Conservation (phyloP, 2,797 vertebrate genomes). For the Antrozous pallidus region DNA sequence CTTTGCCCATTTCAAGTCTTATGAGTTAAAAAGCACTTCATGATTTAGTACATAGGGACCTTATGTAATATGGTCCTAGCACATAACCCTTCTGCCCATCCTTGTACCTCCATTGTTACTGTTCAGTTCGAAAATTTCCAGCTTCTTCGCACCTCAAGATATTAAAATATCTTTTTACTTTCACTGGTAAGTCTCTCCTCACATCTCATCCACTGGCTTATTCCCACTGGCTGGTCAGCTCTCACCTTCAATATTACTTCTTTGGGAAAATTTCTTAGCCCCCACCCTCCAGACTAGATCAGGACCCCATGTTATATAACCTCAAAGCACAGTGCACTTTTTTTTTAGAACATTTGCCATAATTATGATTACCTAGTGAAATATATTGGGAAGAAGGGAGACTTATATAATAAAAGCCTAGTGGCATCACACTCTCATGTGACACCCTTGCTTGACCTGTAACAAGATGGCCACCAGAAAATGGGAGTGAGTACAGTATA, state of each 20-base stretch:
- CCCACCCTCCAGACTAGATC: not conserved
- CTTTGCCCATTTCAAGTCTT: not conserved
- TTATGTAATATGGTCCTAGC: not conserved
- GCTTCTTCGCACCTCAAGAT: not conserved
- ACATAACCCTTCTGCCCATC: not conserved
- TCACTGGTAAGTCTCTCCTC: not conserved
- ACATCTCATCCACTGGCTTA: not conserved
- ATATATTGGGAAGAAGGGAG: not conserved
- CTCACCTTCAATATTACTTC: not conserved
- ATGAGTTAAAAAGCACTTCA: not conserved
- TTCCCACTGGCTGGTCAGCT: not conserved
- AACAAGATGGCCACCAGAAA: too few relatives aligned
- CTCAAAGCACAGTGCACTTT: not conserved
- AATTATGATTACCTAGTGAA: conserved; percentile 31
- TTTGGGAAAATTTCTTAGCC: conserved; percentile 20
- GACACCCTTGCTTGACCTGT: too few relatives aligned
- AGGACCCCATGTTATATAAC: not conserved
- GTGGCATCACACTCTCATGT: too few relatives aligned
- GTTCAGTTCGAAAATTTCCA: not conserved
- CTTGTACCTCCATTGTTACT: not conserved
- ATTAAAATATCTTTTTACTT: not conserved
- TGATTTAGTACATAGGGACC: not conserved
- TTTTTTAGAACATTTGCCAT: not conserved
- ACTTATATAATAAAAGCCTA: too few relatives aligned
- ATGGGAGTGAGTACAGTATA: too few relatives aligned